Evolutionary conservation across 1,140 invertebrate genomes (phyloP).

Genomic region (Aphaenogaster floridana): DNA sequence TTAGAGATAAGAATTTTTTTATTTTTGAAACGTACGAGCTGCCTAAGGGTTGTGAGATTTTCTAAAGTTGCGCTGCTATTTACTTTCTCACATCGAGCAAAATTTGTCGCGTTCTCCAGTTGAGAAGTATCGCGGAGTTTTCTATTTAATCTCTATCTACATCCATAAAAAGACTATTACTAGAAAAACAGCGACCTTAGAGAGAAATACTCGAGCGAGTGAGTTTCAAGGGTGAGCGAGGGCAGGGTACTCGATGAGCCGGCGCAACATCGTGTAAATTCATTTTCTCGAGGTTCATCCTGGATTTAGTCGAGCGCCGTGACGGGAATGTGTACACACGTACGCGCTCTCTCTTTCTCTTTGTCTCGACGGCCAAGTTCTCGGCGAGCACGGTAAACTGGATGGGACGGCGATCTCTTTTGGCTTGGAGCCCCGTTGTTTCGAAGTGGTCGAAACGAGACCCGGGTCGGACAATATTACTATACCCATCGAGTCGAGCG

Average conservation of each 20-base stretch:
- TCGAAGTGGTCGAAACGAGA: conserved; percentile 71
- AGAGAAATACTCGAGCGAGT: conserved; percentile 14
- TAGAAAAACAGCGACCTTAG: background rate
- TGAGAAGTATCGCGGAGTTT: background rate
- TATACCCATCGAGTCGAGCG: conserved; percentile 68
- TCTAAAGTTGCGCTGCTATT: background rate
- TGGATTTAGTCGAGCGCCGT: conserved; percentile 71
- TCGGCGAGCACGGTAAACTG: conserved; percentile 34
- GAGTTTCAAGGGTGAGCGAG: conserved; percentile 24
- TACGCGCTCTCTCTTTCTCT: conserved; percentile 35
- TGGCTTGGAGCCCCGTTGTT: conserved; percentile 69
- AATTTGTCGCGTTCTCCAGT: background rate
- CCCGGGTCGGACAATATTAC: conserved; percentile 73
- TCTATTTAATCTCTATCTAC: conserved; percentile 31
- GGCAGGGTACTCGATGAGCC: conserved; percentile 15
- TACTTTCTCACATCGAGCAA: background rate
- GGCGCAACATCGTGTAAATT: conserved; percentile 67
- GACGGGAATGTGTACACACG: conserved; percentile 61
- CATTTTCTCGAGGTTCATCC: conserved; percentile 62
- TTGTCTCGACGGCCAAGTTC: conserved; percentile 27
- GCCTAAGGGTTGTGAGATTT: background rate
- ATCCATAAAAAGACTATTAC: background rate
- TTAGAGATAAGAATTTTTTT: too few relatives aligned
- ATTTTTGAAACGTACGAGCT: background rate
- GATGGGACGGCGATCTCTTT: conserved; percentile 66